Evolutionary conservation across 2,888 invertebrate genomes (phyloP).

Genomic region (Erebia palarica): DNA sequence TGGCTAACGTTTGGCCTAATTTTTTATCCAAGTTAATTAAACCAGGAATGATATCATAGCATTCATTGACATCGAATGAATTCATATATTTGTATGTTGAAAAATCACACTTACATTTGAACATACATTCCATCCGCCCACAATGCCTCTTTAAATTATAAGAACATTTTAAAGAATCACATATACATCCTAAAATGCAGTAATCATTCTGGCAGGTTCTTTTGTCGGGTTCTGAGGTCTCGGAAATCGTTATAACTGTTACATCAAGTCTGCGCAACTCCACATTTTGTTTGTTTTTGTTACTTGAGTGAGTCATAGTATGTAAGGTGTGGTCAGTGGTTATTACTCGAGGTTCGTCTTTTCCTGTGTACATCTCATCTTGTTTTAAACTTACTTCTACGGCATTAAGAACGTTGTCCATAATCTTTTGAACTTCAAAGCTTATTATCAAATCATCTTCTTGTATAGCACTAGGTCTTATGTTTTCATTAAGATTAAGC

Average conservation of each 20-base stretch:
- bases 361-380: constrained; percentile 68
- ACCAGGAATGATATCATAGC: constrained; percentile 56
- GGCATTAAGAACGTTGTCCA: constrained; percentile 81
- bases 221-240: constrained; percentile 44
- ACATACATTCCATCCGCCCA: constrained; percentile 83
- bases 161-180: constrained; percentile 80
- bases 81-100: constrained; percentile 56
- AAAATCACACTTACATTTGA: constrained; percentile 73
- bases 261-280: constrained; percentile 85
- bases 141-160: constrained; percentile 82
- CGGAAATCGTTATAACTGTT: constrained; percentile 82
- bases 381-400: constrained; percentile 84
- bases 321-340: constrained; percentile 14
- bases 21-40: constrained; percentile 73
- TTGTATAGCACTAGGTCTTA: constrained; percentile 4
- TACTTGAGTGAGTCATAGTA: constrained; percentile 49
- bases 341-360: constrained; percentile 59
- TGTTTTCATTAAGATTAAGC: constrained; percentile 5
- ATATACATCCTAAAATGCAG: constrained; percentile 86
- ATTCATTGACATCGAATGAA: constrained; percentile 50
- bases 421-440: constrained; percentile 63
- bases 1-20: constrained; percentile 82
- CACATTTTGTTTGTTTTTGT: constrained; percentile 62
- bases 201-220: constrained; percentile 74
- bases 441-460: constrained; percentile 33